Conservation (phyloP, 2,113 vertebrate species). For the Psilopsiagon aymara region DNA sequence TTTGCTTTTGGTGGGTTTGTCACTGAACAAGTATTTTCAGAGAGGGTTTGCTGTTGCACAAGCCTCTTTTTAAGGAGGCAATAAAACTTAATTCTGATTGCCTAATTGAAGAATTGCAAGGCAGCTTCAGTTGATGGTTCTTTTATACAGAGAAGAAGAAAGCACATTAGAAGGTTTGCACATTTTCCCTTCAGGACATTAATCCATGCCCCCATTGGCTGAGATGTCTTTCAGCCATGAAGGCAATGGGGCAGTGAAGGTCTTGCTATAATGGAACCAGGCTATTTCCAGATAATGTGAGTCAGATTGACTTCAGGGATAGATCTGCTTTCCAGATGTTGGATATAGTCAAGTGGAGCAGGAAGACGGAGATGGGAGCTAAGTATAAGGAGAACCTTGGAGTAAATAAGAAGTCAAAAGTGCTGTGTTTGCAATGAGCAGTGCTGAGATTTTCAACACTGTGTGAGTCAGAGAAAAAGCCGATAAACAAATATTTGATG, state of each 20-base stretch:
- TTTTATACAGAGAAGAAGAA: neutral
- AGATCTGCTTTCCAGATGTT: constrained; percentile 71
- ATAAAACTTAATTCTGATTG: neutral
- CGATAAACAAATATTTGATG: neutral
- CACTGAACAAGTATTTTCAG: neutral
- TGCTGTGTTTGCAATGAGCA: neutral
- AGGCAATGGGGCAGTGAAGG: constrained; percentile 61
- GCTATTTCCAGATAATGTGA: constrained; percentile 70
- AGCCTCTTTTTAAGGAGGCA: neutral
- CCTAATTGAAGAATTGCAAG: neutral
- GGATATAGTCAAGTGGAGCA: constrained; percentile 38
- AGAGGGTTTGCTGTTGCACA: neutral
- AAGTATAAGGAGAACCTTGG: neutral
- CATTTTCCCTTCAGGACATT: constrained; percentile 62
- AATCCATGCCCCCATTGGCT: constrained; percentile 46
- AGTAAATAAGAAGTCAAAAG: neutral
- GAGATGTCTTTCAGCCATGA: constrained; percentile 60
- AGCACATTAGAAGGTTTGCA: constrained; percentile 1
- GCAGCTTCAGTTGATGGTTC: neutral
- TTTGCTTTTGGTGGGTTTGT: neutral
- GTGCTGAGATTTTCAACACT: neutral
- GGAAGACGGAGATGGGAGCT: constrained; percentile 26
- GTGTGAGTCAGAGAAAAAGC: neutral
- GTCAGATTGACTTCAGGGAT: constrained; percentile 57
- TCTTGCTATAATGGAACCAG: constrained; percentile 66